Conservation (phyloP, 2,888 invertebrate genomes). For the Agrotis clavis region DNA sequence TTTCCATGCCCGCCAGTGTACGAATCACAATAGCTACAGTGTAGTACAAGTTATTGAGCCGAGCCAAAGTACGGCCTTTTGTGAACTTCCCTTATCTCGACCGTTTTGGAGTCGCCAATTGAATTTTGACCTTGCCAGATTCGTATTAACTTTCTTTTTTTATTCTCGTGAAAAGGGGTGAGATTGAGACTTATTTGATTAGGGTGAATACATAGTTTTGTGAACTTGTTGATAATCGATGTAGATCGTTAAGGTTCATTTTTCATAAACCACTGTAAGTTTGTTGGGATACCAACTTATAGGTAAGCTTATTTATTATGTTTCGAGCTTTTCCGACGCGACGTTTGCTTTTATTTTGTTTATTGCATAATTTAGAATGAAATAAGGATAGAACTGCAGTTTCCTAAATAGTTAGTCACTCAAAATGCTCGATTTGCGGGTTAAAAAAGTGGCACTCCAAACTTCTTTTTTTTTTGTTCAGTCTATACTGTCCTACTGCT, state of each 20-base stretch:
- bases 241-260: too few species aligned
- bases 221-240: neutral
- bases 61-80: conserved; percentile 51
- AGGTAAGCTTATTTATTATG: too few species aligned
- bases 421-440: too few species aligned
- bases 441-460: too few species aligned
- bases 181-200: conserved; percentile 33
- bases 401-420: too few species aligned
- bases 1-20: conserved; percentile 42
- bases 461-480: too few species aligned
- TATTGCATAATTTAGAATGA: too few species aligned
- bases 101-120: conserved; percentile 41
- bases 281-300: too few species aligned
- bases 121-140: conserved; percentile 58
- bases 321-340: too few species aligned
- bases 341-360: too few species aligned
- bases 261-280: neutral
- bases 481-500: too few species aligned
- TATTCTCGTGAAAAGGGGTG: conserved; percentile 25
- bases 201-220: conserved; percentile 7
- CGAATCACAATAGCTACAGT: conserved; percentile 60
- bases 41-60: conserved; percentile 64
- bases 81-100: conserved; percentile 50
- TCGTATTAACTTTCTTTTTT: conserved; percentile 33
- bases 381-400: too few species aligned